Conservation (phyloP, 2,888 invertebrate species). For the Chrysodeixis includens region DNA sequence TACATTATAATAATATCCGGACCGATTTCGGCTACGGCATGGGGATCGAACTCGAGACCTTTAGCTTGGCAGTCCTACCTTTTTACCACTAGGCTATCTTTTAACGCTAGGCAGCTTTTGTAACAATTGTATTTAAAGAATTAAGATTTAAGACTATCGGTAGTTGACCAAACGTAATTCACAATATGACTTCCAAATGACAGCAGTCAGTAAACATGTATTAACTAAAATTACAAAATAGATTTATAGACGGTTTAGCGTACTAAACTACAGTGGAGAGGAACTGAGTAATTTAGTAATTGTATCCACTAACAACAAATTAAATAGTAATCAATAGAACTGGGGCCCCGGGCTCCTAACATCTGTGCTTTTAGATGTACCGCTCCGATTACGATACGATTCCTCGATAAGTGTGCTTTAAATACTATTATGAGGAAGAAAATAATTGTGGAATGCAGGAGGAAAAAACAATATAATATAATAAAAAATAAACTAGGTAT, state of each 20-base stretch:
- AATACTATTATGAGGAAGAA: background rate
- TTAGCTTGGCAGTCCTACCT: too few species aligned
- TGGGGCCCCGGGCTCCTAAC: slow-evolving; percentile 73
- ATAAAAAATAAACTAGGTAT: background rate
- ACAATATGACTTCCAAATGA: background rate
- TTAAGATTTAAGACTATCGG: too few species aligned
- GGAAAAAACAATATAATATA: too few species aligned
- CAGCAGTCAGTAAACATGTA: slow-evolving; percentile 2
- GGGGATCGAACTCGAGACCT: too few species aligned
- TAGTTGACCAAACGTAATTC: too few species aligned
- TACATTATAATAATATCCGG: too few species aligned
- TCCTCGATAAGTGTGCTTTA: background rate
- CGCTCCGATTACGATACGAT: slow-evolving; percentile 65
- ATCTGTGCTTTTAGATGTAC: slow-evolving; percentile 49
- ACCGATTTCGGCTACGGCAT: too few species aligned
- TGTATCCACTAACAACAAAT: slow-evolving; percentile 87
- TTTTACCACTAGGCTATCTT: too few species aligned
- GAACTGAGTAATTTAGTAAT: slow-evolving; percentile 88
- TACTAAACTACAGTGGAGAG: slow-evolving; percentile 66
- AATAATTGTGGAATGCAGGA: background rate
- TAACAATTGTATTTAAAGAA: too few species aligned
- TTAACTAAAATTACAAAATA: slow-evolving; percentile 58
- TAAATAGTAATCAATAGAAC: slow-evolving; percentile 88
- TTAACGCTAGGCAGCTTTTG: too few species aligned
- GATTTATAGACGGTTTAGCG: slow-evolving; percentile 62